Base-by-base conservation (phyloP, 2,797 vertebrate species). In the Neostethus bicornis region DNA sequence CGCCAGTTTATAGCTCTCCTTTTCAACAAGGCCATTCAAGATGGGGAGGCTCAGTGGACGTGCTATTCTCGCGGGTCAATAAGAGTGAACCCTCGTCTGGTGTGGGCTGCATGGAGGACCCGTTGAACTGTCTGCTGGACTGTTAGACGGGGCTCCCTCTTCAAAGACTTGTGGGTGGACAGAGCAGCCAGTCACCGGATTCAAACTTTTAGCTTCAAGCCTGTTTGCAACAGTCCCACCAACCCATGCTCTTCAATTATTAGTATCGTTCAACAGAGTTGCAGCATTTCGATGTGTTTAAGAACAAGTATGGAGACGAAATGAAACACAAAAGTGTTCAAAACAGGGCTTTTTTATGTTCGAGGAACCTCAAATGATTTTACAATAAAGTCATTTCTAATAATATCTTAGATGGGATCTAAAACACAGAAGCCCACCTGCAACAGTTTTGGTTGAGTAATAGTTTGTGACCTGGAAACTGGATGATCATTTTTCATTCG, bases 21-120 rank as follows among this genome's bases (percentile, higher is more conserved):
- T 87, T 87, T 87, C 85, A 89, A 84, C 81, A 60, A 74, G 83
- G 69, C 79, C 78, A 84, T 90, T 90, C 56, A 89, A 80, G 66
- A 75, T 83, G 79, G 73, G 69, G 83, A 63, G 72, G 70, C 75
- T 79, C 73, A 69, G 77, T 75, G 73, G 62, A 74, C 31, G 51
- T 2, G 66, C 66, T 74, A 77, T 76, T 84, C 73, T 69, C 12
- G 29, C 10, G 38, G 77, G 85, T 87, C 84, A 85, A 83, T 77
- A 72, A 75, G 63, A 50, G 39, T 60, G 68, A 72, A 77, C 73
- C 59, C 59, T 51, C 21, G 62, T 70, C 71, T 73, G 61, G 63
- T 61, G 46, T 73, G 75, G 52, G 43, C 82, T 72, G 66, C 73
- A 45, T 52, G 16, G 60, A 87, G 79, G 83, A 85, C 75, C 77